phyloP scores from a whole-genome alignment of 1,140 invertebrate genomes.

The Chironomus striatipennis region DNA sequence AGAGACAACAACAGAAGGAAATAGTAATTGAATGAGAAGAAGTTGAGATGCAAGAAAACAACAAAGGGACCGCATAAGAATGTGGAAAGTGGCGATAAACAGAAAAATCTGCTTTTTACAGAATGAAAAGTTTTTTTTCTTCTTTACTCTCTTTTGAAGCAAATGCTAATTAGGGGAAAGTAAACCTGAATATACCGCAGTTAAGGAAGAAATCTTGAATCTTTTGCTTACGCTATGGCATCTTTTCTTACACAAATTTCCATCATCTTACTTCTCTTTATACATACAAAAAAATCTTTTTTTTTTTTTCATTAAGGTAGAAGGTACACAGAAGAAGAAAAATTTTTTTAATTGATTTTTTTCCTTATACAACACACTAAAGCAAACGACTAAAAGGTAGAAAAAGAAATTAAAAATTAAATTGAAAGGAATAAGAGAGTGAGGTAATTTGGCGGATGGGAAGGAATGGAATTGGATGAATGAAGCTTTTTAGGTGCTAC shows the following conservation, averaged over 20 bases:
- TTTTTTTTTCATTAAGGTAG: constrained; percentile 15
- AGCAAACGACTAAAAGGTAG: not conserved
- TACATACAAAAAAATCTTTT: not conserved
- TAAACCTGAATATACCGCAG: constrained; percentile 11
- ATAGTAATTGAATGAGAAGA: too few relatives aligned
- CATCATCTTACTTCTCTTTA: not conserved
- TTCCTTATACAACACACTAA: not conserved
- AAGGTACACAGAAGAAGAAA: not conserved
- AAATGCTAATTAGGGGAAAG: constrained; percentile 21
- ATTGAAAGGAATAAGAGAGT: not conserved
- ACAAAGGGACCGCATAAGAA: constrained; percentile 8
- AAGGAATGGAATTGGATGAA: too few relatives aligned
- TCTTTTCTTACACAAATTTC: constrained; percentile 3
- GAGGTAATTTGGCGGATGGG: too few relatives aligned
- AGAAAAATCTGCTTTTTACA: constrained; percentile 15
- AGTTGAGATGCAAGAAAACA: not conserved
- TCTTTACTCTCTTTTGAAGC: not conserved
- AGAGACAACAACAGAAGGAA: too few relatives aligned
- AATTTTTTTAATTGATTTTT: constrained; percentile 23
- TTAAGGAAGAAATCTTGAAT: not conserved
- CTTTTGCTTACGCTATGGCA: constrained; percentile 17
- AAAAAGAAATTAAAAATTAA: not conserved
- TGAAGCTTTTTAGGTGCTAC: too few relatives aligned
- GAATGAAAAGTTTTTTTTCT: not conserved
- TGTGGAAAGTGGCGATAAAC: not conserved